These are phyloP conservation scores for Amiota minor DNA, from an alignment of 2,888 invertebrate genomes.

Conservation along the genomic window DNA sequence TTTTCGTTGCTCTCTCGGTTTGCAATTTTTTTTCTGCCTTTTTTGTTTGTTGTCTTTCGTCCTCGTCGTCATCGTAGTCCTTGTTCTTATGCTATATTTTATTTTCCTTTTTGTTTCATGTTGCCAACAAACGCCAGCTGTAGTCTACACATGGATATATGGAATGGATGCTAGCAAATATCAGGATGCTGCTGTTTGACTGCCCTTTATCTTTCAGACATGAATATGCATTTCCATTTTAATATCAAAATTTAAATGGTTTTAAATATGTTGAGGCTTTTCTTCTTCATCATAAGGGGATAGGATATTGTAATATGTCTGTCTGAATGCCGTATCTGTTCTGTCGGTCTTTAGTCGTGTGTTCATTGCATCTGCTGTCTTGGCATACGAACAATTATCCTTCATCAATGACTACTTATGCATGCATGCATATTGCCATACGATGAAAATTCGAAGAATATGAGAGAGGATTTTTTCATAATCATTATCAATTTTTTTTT, in stretches of 20 bases:
- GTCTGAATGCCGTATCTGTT: not conserved
- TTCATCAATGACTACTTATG: slow-evolving; percentile 39
- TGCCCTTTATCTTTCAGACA: slow-evolving; percentile 17
- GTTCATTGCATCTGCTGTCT: slow-evolving; percentile 61
- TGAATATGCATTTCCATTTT: slow-evolving; percentile 67
- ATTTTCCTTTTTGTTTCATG: slow-evolving; percentile 24
- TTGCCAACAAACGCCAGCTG: slow-evolving; percentile 56
- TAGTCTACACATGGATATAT: slow-evolving; percentile 51
- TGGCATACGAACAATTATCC: slow-evolving; percentile 56
- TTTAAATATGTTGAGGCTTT: slow-evolving; percentile 38
- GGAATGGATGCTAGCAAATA: slow-evolving; percentile 36
- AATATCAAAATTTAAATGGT: slow-evolving; percentile 66
- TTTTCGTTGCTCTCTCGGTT: slow-evolving; percentile 1
- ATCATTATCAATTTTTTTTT: too few relatives aligned
- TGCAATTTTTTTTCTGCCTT: slow-evolving; percentile 13
- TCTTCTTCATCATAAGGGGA: not conserved
- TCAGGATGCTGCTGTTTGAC: slow-evolving; percentile 56
- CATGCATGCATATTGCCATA: slow-evolving; percentile 3
- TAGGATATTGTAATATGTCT: slow-evolving; percentile 19
- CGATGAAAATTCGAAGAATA: slow-evolving; percentile 47
- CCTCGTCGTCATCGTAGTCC: slow-evolving; percentile 43
- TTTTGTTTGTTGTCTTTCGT: slow-evolving; percentile 47
- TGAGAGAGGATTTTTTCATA: slow-evolving; percentile 14
- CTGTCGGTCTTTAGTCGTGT: slow-evolving; percentile 44
- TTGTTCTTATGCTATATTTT: slow-evolving; percentile 38